Percentiles rank a stretch among this genome's conserved stretches.
Conservation (phyloP, 2,797 vertebrate genomes). For the Sebastiscus tertius region DNA sequence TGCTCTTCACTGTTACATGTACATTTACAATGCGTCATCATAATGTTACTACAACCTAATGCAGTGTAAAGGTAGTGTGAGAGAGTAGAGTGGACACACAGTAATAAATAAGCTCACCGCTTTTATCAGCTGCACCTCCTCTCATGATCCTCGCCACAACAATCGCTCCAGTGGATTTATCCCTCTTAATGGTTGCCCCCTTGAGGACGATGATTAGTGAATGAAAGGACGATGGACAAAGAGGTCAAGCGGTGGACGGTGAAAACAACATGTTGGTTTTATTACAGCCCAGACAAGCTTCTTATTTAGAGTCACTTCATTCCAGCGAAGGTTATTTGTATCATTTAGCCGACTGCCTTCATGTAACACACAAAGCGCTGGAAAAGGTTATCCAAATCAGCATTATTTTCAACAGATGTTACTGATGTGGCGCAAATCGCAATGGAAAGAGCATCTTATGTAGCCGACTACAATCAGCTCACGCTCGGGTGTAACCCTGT, state of each 20-base stretch:
- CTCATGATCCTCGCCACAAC: slow-evolving; percentile 92
- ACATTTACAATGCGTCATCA: neutral
- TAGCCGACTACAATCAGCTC: slow-evolving; percentile 67
- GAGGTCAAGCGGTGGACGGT: slow-evolving; percentile 1
- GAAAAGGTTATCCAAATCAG: slow-evolving; percentile 70
- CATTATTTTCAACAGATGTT: slow-evolving; percentile 77
- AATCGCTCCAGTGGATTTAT: slow-evolving; percentile 87
- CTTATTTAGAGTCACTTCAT: slow-evolving; percentile 38
- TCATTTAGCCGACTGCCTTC: slow-evolving; percentile 54
- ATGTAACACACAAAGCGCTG: slow-evolving; percentile 64
- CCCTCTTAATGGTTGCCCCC: slow-evolving; percentile 94
- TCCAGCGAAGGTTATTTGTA: slow-evolving; percentile 47
- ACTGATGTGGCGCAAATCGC: slow-evolving; percentile 61
- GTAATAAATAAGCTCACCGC: slow-evolving; percentile 79
- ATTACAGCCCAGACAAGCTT: slow-evolving; percentile 48
- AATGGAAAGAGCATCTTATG: slow-evolving; percentile 73
- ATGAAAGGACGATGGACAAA: slow-evolving; percentile 14
- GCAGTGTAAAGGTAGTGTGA: neutral
- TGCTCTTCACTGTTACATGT: neutral
- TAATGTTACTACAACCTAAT: neutral
- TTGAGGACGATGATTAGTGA: slow-evolving; percentile 13
- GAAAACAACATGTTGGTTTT: slow-evolving; percentile 48
- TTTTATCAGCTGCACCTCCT: slow-evolving; percentile 92
- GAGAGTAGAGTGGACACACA: neutral
- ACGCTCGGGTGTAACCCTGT: slow-evolving; percentile 65